Base-by-base conservation (phyloP, 2,113 vertebrate species). In the Falco punctatus region DNA sequence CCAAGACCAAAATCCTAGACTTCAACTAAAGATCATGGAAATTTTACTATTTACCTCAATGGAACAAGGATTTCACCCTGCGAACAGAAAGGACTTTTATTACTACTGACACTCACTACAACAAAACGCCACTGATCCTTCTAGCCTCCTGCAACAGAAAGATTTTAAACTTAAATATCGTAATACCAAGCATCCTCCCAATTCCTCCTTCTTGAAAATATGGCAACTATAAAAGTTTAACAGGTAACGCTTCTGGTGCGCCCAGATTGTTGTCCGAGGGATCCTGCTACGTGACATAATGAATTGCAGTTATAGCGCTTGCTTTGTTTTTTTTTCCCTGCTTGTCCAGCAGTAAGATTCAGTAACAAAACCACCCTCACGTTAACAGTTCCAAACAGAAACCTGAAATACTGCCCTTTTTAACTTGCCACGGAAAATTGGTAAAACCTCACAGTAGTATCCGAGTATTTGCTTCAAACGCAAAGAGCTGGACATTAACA, bases 391-490 rank as follows among this genome's bases (percentile, higher is more conserved):
- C 52, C 58, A 59, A 77, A 73, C 17, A 61, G 73, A 92, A 91
- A 78, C n/a, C 32, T 58, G 81, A 97, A 90, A 65, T 15, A 64
- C 9, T 15, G 57, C 92, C 61, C 33, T 67, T 35, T 30, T 2
- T 18, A 82, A 67, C 48, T 90, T 71, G 59, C 35, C 21, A 26
- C 57, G 72, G 82, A 74, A 84, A 79, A 62, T 81, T 88, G 82
- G 75, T 89, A 92, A 95, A 87, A 64, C 35, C 30, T 28, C 72
- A 59, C 20, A 16, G 27, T 84, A 96, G 65, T 9, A 84, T 42
- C 62, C 24, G 10, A 58, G 77, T 24, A 49, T 49, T 84, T 14
- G n/a, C 65, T 84, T 71, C 10, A 58, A 81, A 88, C 28, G 49
- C 83, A 91, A 87, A 75, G 12, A 67, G 48, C 28, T 52, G 40